Conservation (phyloP, 2,113 vertebrate species). For the Mus spicilegus region DNA sequence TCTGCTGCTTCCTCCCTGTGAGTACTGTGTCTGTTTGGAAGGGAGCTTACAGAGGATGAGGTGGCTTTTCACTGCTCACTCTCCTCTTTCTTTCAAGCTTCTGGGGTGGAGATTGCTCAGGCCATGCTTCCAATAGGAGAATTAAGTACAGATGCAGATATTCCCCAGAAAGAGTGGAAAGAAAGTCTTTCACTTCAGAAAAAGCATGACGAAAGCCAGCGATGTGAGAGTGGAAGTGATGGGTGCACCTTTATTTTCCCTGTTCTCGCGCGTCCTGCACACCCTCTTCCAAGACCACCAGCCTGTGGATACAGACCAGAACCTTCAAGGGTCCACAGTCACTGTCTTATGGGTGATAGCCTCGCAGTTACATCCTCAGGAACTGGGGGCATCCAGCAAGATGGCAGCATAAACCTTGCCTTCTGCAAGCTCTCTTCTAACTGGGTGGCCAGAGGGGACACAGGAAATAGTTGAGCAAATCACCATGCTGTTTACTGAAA, state of each 20-base stretch:
- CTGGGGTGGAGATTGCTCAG: background rate
- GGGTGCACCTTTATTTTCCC: background rate
- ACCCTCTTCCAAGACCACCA: background rate
- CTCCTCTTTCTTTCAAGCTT: background rate
- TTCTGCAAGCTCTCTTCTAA: background rate
- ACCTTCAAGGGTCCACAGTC: background rate
- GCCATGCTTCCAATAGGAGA: background rate
- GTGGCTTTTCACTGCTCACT: accelerated
- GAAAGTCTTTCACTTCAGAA: background rate
- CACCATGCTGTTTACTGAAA: background rate
- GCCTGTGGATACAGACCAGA: background rate
- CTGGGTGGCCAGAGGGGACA: background rate
- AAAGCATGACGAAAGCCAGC: background rate
- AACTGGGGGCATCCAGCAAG: background rate
- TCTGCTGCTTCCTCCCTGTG: background rate
- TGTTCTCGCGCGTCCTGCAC: background rate
- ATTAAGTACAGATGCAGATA: accelerated
- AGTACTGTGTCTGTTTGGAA: background rate
- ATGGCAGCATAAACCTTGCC: background rate
- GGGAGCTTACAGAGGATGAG: background rate
- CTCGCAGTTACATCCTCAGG: background rate
- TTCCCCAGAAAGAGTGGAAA: accelerated
- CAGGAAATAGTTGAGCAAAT: background rate
- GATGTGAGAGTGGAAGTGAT: accelerated
- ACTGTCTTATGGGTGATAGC: background rate